Evolutionary conservation across 1,140 invertebrate species (phyloP).

Genomic region (Magallana gigas): DNA sequence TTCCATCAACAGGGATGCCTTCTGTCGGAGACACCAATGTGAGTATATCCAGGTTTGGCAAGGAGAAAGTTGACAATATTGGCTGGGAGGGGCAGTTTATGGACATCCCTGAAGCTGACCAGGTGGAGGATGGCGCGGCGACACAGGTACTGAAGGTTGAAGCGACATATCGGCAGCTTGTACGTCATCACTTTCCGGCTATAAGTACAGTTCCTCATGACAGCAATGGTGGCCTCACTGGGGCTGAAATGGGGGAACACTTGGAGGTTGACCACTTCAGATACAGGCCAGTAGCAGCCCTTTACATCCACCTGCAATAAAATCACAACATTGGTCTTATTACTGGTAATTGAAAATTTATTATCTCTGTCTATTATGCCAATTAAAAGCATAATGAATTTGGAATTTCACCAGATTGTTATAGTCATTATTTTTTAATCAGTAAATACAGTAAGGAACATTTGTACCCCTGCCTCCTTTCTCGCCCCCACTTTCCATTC

Average conservation of each 20-base stretch:
- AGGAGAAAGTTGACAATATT: slow-evolving; percentile 64
- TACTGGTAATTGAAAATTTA: too few species aligned
- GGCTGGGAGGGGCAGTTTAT: slow-evolving; percentile 65
- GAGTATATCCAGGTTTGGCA: slow-evolving; percentile 47
- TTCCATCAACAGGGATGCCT: too few species aligned
- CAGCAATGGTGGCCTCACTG: slow-evolving; percentile 67
- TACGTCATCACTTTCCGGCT: slow-evolving; percentile 69
- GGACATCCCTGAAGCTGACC: slow-evolving; percentile 62
- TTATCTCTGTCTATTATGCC: too few species aligned
- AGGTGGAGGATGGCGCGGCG: slow-evolving; percentile 66
- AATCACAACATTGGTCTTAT: too few species aligned
- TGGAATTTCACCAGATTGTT: too few species aligned
- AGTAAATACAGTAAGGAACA: too few species aligned
- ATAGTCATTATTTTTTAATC: too few species aligned
- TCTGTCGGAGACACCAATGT: neutral
- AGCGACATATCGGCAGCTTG: slow-evolving; percentile 64
- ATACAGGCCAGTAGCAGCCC: slow-evolving; percentile 73
- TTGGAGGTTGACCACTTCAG: slow-evolving; percentile 70
- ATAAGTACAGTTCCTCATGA: slow-evolving; percentile 68
- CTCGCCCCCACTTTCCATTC: too few species aligned
- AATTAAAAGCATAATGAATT: too few species aligned
- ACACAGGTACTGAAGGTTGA: slow-evolving; percentile 68
- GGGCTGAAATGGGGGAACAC: slow-evolving; percentile 72
- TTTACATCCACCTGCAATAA: slow-evolving; percentile 63
- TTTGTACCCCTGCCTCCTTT: too few species aligned